A percentile compares a stretch with the other conserved stretches of the same genome.
phyloP scores from a whole-genome alignment of 2,797 vertebrate genomes.

The Esox lucius region DNA sequence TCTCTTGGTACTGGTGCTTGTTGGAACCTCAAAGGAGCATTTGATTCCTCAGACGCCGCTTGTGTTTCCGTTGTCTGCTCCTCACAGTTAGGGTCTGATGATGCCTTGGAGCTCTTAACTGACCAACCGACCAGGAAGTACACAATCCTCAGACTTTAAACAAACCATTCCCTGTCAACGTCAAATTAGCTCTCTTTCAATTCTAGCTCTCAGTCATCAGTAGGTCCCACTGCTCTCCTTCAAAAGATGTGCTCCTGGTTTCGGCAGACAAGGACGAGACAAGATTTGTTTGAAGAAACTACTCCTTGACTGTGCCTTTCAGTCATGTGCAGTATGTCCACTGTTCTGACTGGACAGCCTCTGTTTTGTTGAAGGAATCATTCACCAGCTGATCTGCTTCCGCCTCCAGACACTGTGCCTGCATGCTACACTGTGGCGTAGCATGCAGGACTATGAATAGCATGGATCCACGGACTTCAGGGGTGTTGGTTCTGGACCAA shows the following conservation, averaged over 20 bases:
- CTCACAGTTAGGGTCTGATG: not conserved
- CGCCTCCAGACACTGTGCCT: not conserved
- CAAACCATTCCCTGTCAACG: not conserved
- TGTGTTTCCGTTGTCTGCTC: not conserved
- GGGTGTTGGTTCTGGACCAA: not conserved
- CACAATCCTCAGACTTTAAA: not conserved
- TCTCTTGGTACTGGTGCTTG: conserved; percentile 11
- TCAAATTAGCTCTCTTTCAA: not conserved
- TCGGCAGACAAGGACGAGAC: conserved; percentile 6
- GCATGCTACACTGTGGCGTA: not conserved
- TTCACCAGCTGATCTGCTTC: not conserved
- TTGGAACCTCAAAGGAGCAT: not conserved
- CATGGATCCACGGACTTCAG: not conserved
- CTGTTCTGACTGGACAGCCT: not conserved
- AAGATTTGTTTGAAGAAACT: not conserved
- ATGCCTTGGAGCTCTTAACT: not conserved
- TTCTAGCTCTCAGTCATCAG: not conserved
- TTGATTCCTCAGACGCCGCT: not conserved
- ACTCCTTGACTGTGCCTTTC: conserved; percentile 3
- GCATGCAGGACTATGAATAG: not conserved
- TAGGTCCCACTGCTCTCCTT: not conserved
- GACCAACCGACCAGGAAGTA: not conserved
- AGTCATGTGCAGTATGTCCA: not conserved
- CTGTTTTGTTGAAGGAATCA: not conserved
- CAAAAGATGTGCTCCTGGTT: not conserved